phyloP scores from a whole-genome alignment of 2,797 vertebrate genomes.

The Botia almorhae region DNA sequence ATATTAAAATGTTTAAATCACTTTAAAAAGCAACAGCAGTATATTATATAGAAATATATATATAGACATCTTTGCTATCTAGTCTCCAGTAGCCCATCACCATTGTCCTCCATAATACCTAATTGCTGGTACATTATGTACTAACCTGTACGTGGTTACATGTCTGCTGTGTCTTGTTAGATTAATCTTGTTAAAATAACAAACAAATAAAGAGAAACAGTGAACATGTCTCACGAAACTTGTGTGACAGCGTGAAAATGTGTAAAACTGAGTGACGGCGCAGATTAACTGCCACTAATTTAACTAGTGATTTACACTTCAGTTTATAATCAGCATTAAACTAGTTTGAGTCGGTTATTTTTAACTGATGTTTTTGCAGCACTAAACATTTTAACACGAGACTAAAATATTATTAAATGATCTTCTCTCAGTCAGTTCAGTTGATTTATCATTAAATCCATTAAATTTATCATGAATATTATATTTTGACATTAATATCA shows the following conservation, averaged over 20 bases:
- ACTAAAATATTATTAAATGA: neutral
- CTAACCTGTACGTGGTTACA: neutral
- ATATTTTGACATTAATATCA: neutral
- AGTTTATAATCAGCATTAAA: neutral
- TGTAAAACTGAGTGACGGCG: neutral
- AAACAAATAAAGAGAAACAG: neutral
- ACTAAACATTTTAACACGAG: neutral
- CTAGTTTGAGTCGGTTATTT: neutral
- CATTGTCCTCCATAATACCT: too few species aligned
- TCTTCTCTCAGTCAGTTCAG: neutral
- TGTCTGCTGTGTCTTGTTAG: neutral
- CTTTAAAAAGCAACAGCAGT: neutral
- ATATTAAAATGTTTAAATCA: too few species aligned
- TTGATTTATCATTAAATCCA: neutral
- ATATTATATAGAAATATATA: neutral
- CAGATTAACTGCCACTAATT: neutral
- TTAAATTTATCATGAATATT: too few species aligned
- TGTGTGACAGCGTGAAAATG: neutral
- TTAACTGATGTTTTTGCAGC: neutral
- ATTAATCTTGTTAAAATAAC: neutral
- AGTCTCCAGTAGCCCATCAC: neutral
- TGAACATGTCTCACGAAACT: neutral
- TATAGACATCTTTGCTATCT: neutral
- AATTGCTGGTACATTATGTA: neutral
- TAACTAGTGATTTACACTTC: neutral